These are phyloP conservation scores for Cancer borealis DNA, from an alignment of 2,888 invertebrate species.

Conservation along the genomic window DNA sequence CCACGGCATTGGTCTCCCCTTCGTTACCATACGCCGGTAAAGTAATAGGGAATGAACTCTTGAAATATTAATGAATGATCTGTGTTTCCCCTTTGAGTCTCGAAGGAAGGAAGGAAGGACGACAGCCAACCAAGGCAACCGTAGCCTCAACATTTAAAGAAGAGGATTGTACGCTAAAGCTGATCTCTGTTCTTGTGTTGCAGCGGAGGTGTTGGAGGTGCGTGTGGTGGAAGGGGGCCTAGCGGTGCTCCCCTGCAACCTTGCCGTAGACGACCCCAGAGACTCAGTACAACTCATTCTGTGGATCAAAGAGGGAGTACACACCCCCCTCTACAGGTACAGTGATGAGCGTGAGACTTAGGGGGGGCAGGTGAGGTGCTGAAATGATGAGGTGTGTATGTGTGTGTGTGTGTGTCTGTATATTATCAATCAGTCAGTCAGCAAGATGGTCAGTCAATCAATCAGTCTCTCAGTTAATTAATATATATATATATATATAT, in stretches of 20 bases:
- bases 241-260: slow-evolving; percentile 74
- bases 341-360: neutral
- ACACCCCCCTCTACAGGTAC: slow-evolving; percentile 75
- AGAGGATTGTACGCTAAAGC: neutral
- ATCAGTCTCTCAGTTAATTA: neutral
- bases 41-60: neutral
- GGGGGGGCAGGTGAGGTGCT: neutral
- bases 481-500: neutral
- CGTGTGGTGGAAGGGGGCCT: slow-evolving; percentile 70
- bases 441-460: too few species aligned
- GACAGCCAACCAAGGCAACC: neutral
- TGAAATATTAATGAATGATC: slow-evolving; percentile 15
- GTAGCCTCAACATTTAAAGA: neutral
- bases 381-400: neutral
- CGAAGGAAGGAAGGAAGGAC: neutral
- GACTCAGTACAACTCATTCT: slow-evolving; percentile 76
- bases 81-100: neutral
- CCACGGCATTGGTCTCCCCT: neutral
- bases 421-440: neutral
- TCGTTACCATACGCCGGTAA: neutral
- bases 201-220: slow-evolving; percentile 69
- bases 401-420: neutral
- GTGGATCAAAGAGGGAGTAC: slow-evolving; percentile 77
- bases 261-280: slow-evolving; percentile 57
- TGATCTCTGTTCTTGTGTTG: slow-evolving; percentile 38